Base-by-base conservation (phyloP, 1,140 invertebrate species). In the Teleopsis dalmanni region DNA sequence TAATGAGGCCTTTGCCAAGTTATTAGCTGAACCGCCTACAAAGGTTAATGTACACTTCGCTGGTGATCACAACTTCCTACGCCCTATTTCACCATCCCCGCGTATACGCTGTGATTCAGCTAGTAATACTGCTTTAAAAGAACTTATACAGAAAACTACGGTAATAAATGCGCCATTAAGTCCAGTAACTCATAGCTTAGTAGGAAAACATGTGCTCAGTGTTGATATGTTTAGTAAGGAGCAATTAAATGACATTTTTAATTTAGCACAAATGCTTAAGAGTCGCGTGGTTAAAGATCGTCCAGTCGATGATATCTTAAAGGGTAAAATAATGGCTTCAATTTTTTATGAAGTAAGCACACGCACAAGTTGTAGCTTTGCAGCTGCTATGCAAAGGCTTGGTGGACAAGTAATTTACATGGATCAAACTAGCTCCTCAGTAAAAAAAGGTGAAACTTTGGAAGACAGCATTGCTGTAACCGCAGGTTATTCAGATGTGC, bases 281-380 rank as follows among this genome's bases (percentile, higher is more conserved):
- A 78, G 80, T 21, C 84, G 80, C 37, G 85, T 96, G 1, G 80
- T 77, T 9, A 95, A 92, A 70, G 90, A 94, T 42, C 73, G 88
- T 5, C 76, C 80, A 0, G 66, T 97, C 5, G 88, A 95, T 72
- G 85, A 95, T 59, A 82, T 96, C 54, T 71, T 97, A 23, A 85
- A 87, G 77, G 95, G 94, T 34, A 95, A 95, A 77, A 78, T 96
- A 1, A 87, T 99, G 86, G 88, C 91, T 13, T 92, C 88, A 1
- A 84, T 99, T 61, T 99, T 99, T 70, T 99, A 95, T 73, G 96
- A 99, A 79, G 90, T 87, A 0, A 96, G 91, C 60, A 99, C 96
- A 1, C 78, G 97, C 54, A 99, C 97, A 1, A 86, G 84, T 60
- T 93, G 91, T 65, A 98, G 94, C 67, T 99, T 99, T 74, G 78